Conservation (phyloP, 2,888 invertebrate genomes). For the Argyresthia albistria region DNA sequence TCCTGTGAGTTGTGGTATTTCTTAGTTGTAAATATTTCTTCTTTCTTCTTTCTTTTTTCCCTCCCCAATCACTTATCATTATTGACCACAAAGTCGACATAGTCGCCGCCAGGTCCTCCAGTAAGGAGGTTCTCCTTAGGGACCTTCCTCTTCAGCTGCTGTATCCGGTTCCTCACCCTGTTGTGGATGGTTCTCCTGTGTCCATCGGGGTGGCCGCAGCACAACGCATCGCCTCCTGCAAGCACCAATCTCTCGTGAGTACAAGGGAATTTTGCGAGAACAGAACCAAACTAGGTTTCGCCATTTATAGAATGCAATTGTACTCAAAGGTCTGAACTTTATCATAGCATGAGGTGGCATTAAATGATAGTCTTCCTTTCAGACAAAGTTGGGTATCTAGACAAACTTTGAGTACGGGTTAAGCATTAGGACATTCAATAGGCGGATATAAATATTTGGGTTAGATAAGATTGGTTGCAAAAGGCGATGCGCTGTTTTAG, state of each 20-base stretch:
- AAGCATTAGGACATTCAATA: too few species aligned
- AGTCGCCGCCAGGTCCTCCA: conserved; percentile 38
- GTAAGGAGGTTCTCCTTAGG: conserved; percentile 49
- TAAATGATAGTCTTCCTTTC: background rate
- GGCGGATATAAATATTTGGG: too few species aligned
- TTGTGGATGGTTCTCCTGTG: conserved; percentile 48
- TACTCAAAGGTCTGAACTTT: too few species aligned
- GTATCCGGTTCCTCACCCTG: conserved; percentile 36
- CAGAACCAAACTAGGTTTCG: too few species aligned
- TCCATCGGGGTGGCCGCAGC: conserved; percentile 38
- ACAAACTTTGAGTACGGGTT: conserved; percentile 1
- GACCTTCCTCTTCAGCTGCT: conserved; percentile 27
- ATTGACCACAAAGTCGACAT: conserved; percentile 57
- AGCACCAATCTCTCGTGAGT: conserved; percentile 33
- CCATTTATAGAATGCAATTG: too few species aligned
- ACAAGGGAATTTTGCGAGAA: too few species aligned
- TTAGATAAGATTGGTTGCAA: conserved; percentile 36
- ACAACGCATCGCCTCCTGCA: conserved; percentile 59
- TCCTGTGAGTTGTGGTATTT: too few species aligned
- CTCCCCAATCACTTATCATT: conserved; percentile 34
- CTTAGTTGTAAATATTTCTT: too few species aligned
- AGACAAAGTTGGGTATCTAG: conserved; percentile 4
- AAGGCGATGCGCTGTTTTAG: conserved; percentile 28
- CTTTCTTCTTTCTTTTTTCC: too few species aligned
- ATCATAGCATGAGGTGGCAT: too few species aligned